Conservation (phyloP, 2,113 vertebrate genomes). For the Notarius quadriscutis region DNA sequence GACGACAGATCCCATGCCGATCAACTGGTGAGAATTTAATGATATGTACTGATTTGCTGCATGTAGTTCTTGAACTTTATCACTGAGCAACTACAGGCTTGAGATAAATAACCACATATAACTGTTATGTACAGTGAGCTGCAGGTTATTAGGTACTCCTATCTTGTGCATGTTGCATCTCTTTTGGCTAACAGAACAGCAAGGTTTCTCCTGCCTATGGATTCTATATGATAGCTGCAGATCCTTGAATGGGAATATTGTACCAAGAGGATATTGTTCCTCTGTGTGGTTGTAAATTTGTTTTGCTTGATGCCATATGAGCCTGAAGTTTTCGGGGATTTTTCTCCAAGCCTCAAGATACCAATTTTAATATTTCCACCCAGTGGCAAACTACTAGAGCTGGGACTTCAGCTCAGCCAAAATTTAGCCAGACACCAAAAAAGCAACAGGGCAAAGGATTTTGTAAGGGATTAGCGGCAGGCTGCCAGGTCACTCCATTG, state of each 20-base stretch:
- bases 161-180: background rate
- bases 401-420: no score
- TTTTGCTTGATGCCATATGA: background rate
- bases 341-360: background rate
- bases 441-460: no score
- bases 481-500: no score
- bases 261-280: background rate
- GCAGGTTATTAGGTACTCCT: background rate
- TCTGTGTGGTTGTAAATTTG: background rate
- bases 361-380: background rate
- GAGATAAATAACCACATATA: background rate
- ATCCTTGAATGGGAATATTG: background rate
- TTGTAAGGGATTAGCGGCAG: no score
- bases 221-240: background rate
- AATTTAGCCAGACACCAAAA: no score
- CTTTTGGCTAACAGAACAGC: background rate
- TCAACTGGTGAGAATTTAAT: slow-evolving; percentile 68
- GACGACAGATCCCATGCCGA: slow-evolving; percentile 53
- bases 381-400: no score
- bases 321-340: background rate
- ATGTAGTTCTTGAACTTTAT: background rate
- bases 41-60: background rate
- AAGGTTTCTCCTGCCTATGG: background rate
- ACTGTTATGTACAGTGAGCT: background rate
- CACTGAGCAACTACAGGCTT: background rate